Evolutionary conservation across 2,888 invertebrate species (phyloP).

Genomic region (Megastigmus dorsalis): DNA sequence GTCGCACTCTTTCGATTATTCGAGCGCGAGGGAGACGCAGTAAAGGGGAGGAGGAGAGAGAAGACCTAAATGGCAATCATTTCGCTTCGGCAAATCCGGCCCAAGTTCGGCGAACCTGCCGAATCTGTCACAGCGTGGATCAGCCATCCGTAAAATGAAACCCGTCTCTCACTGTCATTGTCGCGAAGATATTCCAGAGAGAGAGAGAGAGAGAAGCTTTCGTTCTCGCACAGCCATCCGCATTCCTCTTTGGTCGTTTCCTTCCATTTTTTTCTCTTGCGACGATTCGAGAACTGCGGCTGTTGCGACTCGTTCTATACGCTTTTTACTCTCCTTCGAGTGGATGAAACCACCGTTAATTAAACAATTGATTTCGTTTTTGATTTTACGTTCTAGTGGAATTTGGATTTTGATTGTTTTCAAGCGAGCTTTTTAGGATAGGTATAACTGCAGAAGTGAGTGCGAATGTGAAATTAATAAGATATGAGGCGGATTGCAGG

Average conservation of each 20-base stretch:
- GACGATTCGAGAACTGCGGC: constrained; percentile 16
- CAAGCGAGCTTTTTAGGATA: too few relatives aligned
- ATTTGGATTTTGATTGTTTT: too few relatives aligned
- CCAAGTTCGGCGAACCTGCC: constrained; percentile 59
- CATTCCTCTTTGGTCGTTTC: not conserved
- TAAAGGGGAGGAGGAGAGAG: not conserved
- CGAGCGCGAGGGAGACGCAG: too few relatives aligned
- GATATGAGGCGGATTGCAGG: not conserved
- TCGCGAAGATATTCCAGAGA: too few relatives aligned
- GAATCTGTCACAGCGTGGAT: constrained; percentile 54
- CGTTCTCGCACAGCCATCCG: not conserved
- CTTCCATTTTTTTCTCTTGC: not conserved
- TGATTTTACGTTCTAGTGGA: not conserved
- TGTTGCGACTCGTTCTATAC: not conserved
- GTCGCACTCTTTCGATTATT: not conserved
- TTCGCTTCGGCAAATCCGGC: constrained; percentile 54
- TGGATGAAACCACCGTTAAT: not conserved
- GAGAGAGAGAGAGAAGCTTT: too few relatives aligned
- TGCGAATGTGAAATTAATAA: not conserved
- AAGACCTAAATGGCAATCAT: constrained; percentile 55
- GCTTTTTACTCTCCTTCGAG: not conserved
- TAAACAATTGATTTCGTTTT: not conserved
- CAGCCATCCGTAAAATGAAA: constrained; percentile 51
- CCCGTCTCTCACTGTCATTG: constrained; percentile 28
- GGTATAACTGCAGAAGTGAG: too few relatives aligned